Evolutionary conservation across 2,888 invertebrate species (phyloP).

Genomic region (Oscheius sp.): DNA sequence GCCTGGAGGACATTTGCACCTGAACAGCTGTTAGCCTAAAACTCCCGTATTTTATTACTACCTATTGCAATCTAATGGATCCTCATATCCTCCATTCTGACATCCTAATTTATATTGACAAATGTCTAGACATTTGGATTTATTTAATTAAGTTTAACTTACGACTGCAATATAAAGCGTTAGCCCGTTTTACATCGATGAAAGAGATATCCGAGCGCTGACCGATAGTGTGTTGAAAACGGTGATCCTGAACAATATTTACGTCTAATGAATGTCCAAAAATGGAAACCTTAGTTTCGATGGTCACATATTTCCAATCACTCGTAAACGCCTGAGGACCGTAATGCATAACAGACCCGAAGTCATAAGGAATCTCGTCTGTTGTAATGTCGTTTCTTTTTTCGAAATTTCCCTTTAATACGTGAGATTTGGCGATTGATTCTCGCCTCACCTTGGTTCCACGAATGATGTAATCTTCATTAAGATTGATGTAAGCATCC

Average conservation of each 20-base stretch:
- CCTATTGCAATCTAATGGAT: conserved; percentile 49
- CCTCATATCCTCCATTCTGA: conserved; percentile 55
- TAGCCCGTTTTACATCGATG: conserved; percentile 57
- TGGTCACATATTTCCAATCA: conserved; percentile 54
- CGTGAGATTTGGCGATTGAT: too few species aligned
- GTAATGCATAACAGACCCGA: conserved; percentile 59
- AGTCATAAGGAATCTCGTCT: conserved; percentile 56
- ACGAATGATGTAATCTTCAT: conserved; percentile 48
- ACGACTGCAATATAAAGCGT: conserved; percentile 53
- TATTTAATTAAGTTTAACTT: conserved; percentile 10
- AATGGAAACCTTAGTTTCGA: conserved; percentile 45
- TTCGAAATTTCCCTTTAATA: conserved; percentile 53
- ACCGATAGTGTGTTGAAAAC: conserved; percentile 61
- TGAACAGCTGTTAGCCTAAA: conserved; percentile 7
- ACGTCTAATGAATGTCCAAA: not conserved
- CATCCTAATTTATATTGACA: conserved; percentile 42
- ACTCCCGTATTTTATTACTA: too few species aligned
- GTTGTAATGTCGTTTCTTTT: conserved; percentile 43
- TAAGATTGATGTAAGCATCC: conserved; percentile 53
- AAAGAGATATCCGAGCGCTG: conserved; percentile 57
- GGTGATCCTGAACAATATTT: conserved; percentile 36
- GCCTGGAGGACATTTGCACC: conserved; percentile 55
- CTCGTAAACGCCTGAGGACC: conserved; percentile 58
- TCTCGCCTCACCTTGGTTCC: conserved; percentile 41
- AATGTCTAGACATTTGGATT: conserved; percentile 40